Conservation (phyloP, 2,888 invertebrate species). For the Poecilus cupreus region DNA sequence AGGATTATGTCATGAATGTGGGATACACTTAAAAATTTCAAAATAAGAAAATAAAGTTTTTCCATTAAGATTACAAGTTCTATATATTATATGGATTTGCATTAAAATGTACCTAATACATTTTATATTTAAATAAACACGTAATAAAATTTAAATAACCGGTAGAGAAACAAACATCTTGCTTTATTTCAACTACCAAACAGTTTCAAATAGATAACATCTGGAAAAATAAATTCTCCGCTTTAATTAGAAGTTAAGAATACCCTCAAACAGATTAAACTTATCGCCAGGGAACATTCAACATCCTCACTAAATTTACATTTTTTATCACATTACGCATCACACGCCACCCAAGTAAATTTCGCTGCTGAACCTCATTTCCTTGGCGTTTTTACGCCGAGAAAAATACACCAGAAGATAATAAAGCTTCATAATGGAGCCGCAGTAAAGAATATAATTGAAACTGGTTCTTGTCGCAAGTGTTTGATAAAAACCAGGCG, state of each 20-base stretch:
- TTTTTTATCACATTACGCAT: conserved; percentile 32
- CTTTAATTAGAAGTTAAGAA: conserved; percentile 16
- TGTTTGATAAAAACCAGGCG: conserved; percentile 25
- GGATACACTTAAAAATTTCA: not conserved
- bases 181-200: not conserved
- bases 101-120: not conserved
- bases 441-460: conserved; percentile 14
- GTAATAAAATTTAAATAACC: conserved; percentile 7
- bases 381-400: not conserved
- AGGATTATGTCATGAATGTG: not conserved
- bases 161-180: conserved; percentile 11
- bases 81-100: not conserved
- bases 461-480: conserved; percentile 41
- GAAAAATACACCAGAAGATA: conserved; percentile 34
- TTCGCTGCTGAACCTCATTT: conserved; percentile 23
- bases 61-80: conserved; percentile 1
- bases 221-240: conserved; percentile 3
- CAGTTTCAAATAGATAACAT: conserved; percentile 24
- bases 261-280: conserved; percentile 12
- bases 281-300: conserved; percentile 20
- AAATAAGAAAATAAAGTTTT: not conserved
- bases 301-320: conserved; percentile 34
- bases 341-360: not conserved
- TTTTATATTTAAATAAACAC: not conserved
- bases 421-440: conserved; percentile 38